These are phyloP conservation scores for Eublepharis macularius DNA, from an alignment of 2,113 vertebrate species.

Conservation along the genomic window DNA sequence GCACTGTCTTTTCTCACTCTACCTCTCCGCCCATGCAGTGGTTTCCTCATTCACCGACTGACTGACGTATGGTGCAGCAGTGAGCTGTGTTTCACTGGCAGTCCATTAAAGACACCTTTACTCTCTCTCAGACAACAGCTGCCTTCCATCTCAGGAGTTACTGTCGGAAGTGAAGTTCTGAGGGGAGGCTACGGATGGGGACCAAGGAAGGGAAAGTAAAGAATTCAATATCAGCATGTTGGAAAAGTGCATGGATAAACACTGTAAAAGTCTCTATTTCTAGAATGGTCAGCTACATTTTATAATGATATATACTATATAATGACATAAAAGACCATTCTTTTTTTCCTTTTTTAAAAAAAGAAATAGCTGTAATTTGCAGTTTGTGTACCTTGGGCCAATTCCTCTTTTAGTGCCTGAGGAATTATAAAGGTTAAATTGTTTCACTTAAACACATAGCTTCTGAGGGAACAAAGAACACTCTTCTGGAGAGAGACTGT, in stretches of 20 bases:
- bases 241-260: neutral
- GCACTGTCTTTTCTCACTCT: neutral
- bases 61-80: neutral
- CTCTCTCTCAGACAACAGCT: neutral
- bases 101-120: neutral
- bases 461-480: neutral
- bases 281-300: too few species aligned
- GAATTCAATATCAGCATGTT: neutral
- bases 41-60: neutral
- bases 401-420: too few species aligned
- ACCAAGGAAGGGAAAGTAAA: neutral
- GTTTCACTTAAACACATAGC: neutral
- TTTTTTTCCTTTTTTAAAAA: neutral
- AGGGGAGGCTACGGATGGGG: accelerated
- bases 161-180: neutral
- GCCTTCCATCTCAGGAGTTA: too few species aligned
- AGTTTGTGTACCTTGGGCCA: neutral
- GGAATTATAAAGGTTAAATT: neutral
- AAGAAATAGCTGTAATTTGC: neutral
- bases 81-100: neutral
- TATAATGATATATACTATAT: neutral
- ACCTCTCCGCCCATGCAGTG: neutral
- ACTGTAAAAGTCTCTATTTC: neutral
- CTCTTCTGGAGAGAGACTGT: neutral
- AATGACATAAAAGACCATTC: too few species aligned